Percentiles rank a stretch among this genome's conserved stretches.
Conservation (phyloP, 2,888 invertebrate genomes). For the Augochlorella aurata region DNA sequence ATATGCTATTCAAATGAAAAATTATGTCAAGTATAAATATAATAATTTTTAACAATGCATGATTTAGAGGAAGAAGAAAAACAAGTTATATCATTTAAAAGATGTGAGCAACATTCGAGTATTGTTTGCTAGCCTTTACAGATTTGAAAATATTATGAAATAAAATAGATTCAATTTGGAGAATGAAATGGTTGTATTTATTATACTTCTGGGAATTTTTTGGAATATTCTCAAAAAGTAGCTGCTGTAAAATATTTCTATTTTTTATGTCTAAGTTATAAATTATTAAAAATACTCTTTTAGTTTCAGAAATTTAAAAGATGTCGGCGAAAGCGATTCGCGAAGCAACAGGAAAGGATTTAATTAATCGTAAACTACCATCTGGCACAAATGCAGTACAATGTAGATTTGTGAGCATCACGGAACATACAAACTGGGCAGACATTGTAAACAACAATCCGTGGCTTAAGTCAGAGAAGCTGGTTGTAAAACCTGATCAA, state of each 20-base stretch:
- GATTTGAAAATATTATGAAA: background rate
- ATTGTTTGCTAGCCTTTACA: background rate
- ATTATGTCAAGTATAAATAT: background rate
- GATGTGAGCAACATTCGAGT: background rate
- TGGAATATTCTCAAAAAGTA: background rate
- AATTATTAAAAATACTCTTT: background rate
- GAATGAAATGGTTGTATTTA: background rate
- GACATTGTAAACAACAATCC: slow-evolving; percentile 89
- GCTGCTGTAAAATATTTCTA: background rate
- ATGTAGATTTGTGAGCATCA: slow-evolving; percentile 92
- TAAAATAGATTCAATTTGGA: background rate
- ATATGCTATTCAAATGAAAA: slow-evolving; percentile 23
- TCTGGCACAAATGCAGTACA: slow-evolving; percentile 87
- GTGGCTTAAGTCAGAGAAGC: slow-evolving; percentile 92
- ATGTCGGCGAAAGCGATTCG: slow-evolving; percentile 99
- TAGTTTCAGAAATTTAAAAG: slow-evolving; percentile 59
- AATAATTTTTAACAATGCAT: background rate
- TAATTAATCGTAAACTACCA: slow-evolving; percentile 92
- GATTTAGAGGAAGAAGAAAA: background rate
- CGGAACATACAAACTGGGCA: slow-evolving; percentile 90
- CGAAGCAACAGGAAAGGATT: slow-evolving; percentile 96
- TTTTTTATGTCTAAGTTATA: background rate
- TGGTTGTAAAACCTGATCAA: slow-evolving; percentile 99
- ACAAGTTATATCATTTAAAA: background rate
- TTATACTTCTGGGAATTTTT: background rate